Evolutionary conservation across 2,888 invertebrate species (phyloP).

Genomic region (Ypsolopha sequella): DNA sequence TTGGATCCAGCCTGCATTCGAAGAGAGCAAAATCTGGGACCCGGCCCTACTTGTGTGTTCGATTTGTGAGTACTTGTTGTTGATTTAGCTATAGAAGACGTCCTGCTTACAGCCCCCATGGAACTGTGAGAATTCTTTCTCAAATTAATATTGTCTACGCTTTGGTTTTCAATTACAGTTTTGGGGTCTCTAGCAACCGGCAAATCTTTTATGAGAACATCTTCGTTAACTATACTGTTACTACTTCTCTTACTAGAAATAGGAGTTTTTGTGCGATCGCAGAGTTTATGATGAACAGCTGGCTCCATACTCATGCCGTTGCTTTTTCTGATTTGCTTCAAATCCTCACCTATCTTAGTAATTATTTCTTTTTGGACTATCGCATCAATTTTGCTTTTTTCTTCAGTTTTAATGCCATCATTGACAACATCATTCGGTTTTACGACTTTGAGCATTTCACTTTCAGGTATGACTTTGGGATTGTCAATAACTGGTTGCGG

Average conservation of each 20-base stretch:
- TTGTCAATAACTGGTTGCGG: slow-evolving; percentile 23
- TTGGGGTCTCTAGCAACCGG: slow-evolving; percentile 31
- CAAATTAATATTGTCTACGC: slow-evolving; percentile 27
- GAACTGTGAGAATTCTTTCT: slow-evolving; percentile 58
- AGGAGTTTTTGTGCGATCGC: slow-evolving; percentile 63
- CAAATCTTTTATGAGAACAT: slow-evolving; percentile 37
- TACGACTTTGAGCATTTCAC: slow-evolving; percentile 19
- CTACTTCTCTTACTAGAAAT: slow-evolving; percentile 56
- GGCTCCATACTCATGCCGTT: slow-evolving; percentile 48
- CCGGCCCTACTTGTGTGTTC: slow-evolving; percentile 64
- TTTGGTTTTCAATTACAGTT: slow-evolving; percentile 26
- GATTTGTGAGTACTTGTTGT: slow-evolving; percentile 64
- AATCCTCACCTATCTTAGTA: slow-evolving; percentile 27
- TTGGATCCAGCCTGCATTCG: slow-evolving; percentile 83
- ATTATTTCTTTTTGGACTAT: slow-evolving; percentile 23
- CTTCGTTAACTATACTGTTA: slow-evolving; percentile 44
- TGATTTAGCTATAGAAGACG: slow-evolving; percentile 61
- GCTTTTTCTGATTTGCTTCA: slow-evolving; percentile 30
- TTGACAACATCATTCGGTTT: slow-evolving; percentile 18
- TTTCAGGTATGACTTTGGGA: slow-evolving; percentile 8
- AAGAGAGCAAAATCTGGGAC: slow-evolving; percentile 82
- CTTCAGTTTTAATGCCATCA: slow-evolving; percentile 27
- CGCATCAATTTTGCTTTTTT: slow-evolving; percentile 23
- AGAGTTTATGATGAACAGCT: slow-evolving; percentile 72
- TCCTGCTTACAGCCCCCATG: slow-evolving; percentile 56